Percentiles rank a stretch among this genome's conserved stretches.
phyloP scores from a whole-genome alignment of 1,140 invertebrate genomes.

The Danaus plexippus region DNA sequence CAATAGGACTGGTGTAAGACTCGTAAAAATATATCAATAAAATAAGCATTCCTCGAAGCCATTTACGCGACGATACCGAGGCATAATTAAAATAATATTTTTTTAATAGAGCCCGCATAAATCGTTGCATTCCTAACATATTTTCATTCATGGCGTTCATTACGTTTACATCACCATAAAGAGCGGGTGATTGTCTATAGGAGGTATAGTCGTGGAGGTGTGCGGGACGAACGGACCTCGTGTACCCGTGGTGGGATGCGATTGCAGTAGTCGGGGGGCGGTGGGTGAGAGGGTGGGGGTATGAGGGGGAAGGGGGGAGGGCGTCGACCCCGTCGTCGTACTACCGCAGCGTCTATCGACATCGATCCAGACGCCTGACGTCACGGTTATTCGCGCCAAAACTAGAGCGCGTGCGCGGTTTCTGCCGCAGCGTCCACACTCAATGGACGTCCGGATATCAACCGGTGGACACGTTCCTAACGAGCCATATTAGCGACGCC shows the following conservation, averaged over 20 bases:
- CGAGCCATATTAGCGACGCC: too few relatives aligned
- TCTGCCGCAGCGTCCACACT: slow-evolving; percentile 64
- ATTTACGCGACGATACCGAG: slow-evolving; percentile 4
- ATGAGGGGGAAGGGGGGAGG: slow-evolving; percentile 39
- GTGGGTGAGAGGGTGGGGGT: slow-evolving; percentile 18
- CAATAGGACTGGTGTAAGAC: slow-evolving; percentile 1
- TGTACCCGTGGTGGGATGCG: slow-evolving; percentile 55
- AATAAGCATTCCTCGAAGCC: background rate
- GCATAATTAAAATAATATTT: slow-evolving; percentile 19
- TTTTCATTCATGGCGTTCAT: slow-evolving; percentile 57
- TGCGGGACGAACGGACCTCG: slow-evolving; percentile 31
- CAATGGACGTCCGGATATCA: slow-evolving; percentile 60
- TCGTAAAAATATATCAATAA: background rate
- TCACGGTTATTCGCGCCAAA: slow-evolving; percentile 69
- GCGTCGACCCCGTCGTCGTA: slow-evolving; percentile 64
- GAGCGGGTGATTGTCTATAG: slow-evolving; percentile 55
- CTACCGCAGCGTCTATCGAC: slow-evolving; percentile 69
- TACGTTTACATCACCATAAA: slow-evolving; percentile 60
- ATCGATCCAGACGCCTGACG: slow-evolving; percentile 70
- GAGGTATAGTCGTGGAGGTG: slow-evolving; percentile 15
- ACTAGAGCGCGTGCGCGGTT: slow-evolving; percentile 61
- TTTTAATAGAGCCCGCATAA: slow-evolving; percentile 36
- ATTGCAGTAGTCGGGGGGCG: slow-evolving; percentile 59
- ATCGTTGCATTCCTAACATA: slow-evolving; percentile 43
- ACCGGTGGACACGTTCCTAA: slow-evolving; percentile 40